Conservation (phyloP, 2,888 invertebrate genomes). For the Gastracanthus pulcherrimus region DNA sequence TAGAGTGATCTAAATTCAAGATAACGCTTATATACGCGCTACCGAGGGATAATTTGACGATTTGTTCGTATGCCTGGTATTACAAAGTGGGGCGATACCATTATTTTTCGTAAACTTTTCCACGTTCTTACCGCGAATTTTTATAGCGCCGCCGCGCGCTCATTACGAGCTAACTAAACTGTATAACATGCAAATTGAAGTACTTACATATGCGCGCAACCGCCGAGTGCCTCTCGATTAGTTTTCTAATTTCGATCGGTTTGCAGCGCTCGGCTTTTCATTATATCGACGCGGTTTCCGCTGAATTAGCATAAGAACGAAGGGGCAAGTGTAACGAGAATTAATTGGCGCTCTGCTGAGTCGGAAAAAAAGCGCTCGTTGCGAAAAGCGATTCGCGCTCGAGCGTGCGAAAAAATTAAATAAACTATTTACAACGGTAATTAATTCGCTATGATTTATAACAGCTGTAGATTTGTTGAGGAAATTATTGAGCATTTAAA, state of each 20-base stretch:
- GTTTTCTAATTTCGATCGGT: conserved; percentile 16
- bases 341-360: not conserved
- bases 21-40: not conserved
- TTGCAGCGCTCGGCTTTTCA: not conserved
- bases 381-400: too few species aligned
- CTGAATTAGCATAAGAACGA: conserved; percentile 20
- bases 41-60: not conserved
- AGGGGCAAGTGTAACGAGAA: not conserved
- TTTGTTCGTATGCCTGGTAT: not conserved
- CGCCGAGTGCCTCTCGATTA: not conserved
- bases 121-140: not conserved
- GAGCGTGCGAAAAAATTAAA: not conserved
- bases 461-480: too few species aligned
- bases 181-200: not conserved
- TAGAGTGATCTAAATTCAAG: not conserved
- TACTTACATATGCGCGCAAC: not conserved
- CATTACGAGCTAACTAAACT: too few species aligned
- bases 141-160: not conserved
- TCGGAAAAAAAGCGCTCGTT: not conserved
- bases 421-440: not conserved
- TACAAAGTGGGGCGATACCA: not conserved
- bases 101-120: not conserved
- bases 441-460: not conserved
- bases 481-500: too few species aligned
- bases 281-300: not conserved